Base-by-base conservation (phyloP, 1,140 invertebrate species). In the Bilobella aurantiaca region DNA sequence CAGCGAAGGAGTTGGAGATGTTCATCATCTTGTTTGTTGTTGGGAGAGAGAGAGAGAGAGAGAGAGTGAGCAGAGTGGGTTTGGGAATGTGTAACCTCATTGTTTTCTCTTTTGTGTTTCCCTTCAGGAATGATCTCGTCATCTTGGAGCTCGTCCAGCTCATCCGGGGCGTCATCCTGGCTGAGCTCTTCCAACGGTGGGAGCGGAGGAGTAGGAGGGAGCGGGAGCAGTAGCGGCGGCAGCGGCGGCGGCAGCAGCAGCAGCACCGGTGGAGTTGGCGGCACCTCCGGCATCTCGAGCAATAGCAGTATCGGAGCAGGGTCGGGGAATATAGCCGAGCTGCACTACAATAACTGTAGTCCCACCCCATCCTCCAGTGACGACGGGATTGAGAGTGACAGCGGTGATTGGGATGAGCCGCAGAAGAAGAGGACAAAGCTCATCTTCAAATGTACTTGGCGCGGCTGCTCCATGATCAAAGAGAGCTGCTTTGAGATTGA, bases 391-490 rank as follows among this genome's bases (percentile, higher is more conserved):
- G 88, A 86, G 61, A 83, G 88, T 75, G 87, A 89, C 76, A 88
- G 86, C 28, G 80, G 80, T 62, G 87, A 89, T 53, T 29, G 25
- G 28, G 65, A 70, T 34, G 69, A 84, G 65, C 86, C 87, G 1
- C 82, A 86, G 68, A 89, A 88, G 77, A 89, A 89, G 78, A 89
- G 87, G 84, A 87, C 89, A 76, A 82, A 83, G 25, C 42, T 69
- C 37, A 83, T 89, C 53, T 93, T 86, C 78, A 84, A 91, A 75
- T 94, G 91, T 78, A 90, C 87, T 56, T 94, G 89, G 88, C 85
- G 84, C 64, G 86, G 86, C 59, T 95, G 91, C 76, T 76, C 79
- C 1, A 83, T 85, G 75, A 83, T 84, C 70, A 87, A 85, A 56
- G 82, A 83, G 60, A 85, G 85, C 27, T 86, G 85, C 71, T 78